Percentiles rank a stretch among this genome's conserved stretches.
Conservation (phyloP, 2,113 vertebrate genomes). For the Mungos mungo region DNA sequence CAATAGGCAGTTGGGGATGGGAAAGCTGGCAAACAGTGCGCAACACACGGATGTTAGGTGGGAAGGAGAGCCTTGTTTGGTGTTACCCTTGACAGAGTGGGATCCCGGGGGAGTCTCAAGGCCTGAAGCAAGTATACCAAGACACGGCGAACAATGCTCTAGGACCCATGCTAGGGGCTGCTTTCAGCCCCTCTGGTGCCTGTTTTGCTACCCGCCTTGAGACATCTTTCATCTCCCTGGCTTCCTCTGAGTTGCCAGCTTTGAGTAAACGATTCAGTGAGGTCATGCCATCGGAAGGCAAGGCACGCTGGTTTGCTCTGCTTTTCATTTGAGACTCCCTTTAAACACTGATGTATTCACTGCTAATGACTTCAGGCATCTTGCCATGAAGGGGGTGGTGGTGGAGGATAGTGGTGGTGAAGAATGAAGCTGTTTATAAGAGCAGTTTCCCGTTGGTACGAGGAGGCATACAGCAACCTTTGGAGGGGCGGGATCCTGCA, state of each 20-base stretch:
- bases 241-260: not conserved
- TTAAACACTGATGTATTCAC: slow-evolving; percentile 36
- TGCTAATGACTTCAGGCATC: not conserved
- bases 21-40: not conserved
- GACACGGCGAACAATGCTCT: fast-evolving
- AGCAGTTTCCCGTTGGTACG: not conserved
- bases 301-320: not conserved
- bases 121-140: not conserved
- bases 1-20: not conserved
- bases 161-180: not conserved
- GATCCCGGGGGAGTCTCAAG: not conserved
- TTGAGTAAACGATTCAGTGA: slow-evolving; percentile 15
- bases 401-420: not conserved
- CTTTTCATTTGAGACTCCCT: slow-evolving; percentile 31
- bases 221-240: not conserved
- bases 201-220: not conserved
- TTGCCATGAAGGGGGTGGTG: not conserved
- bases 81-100: not conserved
- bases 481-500: not conserved
- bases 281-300: not conserved
- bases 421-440: slow-evolving; percentile 24
- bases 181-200: not conserved
- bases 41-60: not conserved
- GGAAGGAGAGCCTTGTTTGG: not conserved
- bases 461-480: not conserved